Percentiles rank a stretch among this genome's conserved stretches.
phyloP scores from a whole-genome alignment of 2,113 vertebrate genomes.

The Elephas maximus region DNA sequence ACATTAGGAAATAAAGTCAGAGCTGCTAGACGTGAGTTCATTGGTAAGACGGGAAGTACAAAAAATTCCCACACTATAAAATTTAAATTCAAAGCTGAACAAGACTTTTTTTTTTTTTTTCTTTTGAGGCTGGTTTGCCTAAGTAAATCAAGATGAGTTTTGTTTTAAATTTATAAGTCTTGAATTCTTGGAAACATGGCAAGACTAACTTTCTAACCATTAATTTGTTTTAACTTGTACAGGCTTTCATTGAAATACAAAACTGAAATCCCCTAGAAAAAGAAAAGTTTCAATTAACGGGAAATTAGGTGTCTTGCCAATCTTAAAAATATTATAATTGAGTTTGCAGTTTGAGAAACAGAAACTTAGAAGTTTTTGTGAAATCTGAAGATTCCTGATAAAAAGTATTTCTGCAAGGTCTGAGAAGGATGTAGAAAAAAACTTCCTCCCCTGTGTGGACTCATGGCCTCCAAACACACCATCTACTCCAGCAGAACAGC shows the following conservation, averaged over 20 bases:
- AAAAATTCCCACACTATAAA: slow-evolving; percentile 9
- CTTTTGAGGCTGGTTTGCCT: not conserved
- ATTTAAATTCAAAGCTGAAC: not conserved
- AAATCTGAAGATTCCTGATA: not conserved
- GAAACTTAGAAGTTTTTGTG: not conserved
- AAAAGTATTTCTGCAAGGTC: not conserved
- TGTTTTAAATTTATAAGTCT: slow-evolving; percentile 32
- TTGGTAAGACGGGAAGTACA: not conserved
- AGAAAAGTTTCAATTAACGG: slow-evolving; percentile 39
- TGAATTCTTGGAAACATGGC: slow-evolving; percentile 34
- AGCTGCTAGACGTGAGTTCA: not conserved
- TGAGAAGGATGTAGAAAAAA: not conserved
- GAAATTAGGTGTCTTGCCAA: not conserved
- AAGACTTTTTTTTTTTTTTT: not conserved
- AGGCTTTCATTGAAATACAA: not conserved
- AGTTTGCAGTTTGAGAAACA: slow-evolving; percentile 38
- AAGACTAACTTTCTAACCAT: slow-evolving; percentile 33
- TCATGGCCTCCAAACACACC: not conserved
- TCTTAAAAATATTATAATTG: slow-evolving; percentile 65
- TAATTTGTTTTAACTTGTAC: not conserved
- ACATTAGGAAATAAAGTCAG: not conserved
- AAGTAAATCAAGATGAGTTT: slow-evolving; percentile 54
- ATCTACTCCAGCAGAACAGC: not conserved
- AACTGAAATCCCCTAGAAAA: slow-evolving; percentile 51
- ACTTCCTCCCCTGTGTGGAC: not conserved